Evolutionary conservation across 2,113 vertebrate genomes (phyloP).

Genomic region (Galeopterus variegatus): DNA sequence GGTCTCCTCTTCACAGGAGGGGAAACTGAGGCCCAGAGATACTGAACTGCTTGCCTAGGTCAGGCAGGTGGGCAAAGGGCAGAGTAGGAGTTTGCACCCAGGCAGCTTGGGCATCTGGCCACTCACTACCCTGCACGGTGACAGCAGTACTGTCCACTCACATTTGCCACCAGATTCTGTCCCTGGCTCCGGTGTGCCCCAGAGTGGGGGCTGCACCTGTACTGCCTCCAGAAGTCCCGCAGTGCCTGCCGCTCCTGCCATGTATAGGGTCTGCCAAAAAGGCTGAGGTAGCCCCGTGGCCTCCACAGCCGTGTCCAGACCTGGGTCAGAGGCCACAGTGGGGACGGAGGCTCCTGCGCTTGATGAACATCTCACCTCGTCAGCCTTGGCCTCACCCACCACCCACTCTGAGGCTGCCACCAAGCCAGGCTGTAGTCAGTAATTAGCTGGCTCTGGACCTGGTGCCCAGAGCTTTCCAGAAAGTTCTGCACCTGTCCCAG

Average conservation of each 20-base stretch:
- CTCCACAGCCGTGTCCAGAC: background rate
- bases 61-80: background rate
- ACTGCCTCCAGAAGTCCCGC: fast-evolving
- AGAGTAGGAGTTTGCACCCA: no score
- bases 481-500: fast-evolving
- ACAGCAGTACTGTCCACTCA: no score
- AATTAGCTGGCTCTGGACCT: background rate
- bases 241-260: fast-evolving
- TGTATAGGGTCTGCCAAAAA: background rate
- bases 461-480: background rate
- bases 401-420: background rate
- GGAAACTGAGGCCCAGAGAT: background rate
- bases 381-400: background rate
- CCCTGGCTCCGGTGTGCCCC: fast-evolving
- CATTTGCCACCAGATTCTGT: fast-evolving
- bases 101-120: background rate
- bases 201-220: fast-evolving
- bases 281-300: fast-evolving
- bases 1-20: background rate
- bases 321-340: background rate
- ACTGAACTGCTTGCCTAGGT: background rate
- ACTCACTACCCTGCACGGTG: fast-evolving
- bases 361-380: fast-evolving
- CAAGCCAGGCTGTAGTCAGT: background rate
- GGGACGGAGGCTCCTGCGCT: background rate